Evolutionary conservation across 2,888 invertebrate genomes (phyloP), one percentile per base, ranked within the genome.

Genomic region (Tineola bisselliella): DNA sequence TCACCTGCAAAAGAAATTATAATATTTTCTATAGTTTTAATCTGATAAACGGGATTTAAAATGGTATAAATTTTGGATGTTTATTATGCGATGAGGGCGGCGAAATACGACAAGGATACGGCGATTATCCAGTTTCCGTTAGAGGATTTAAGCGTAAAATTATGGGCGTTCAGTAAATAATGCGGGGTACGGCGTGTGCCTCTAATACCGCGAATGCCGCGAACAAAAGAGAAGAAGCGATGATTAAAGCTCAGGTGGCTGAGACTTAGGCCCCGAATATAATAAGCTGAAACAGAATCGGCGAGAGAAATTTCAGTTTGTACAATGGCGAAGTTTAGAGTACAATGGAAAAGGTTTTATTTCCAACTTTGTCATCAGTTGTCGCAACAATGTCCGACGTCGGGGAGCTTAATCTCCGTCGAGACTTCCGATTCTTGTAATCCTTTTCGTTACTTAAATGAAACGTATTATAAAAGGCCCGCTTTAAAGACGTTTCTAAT

Each of bases 171-270:
- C 43, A 30, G 59, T 57, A 61, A 63, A 63, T 56, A 61, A 63
- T 19, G 60, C 10, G n/a, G 60, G 25, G 60, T 15, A 10, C 44
- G 57, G 63, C 52, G 59, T 60, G 13, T 44, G 59, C 58, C 33
- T 62, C 58, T 58, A 25, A 57, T 56, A 63, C 63, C 63, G 64
- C 63, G 44, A 63, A 60, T 43, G 56, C 60, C 61, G 59, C 68
- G 66, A 19, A 60, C 60, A 60, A 60, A 60, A 31, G 60, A 58
- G 33, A 58, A 33, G 58, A 33, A 13, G 33, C 56, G 58, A 58
- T 58, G 58, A 68, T 68, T 66, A 68, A 70, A 68, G 66, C 68
- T 66, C 68, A 67, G 74, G 72, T 74, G 71, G 65, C 63, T 64
- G 44, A 60, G 60, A 44, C 60, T 60, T 60, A 60, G 65, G 62